Evolutionary conservation across 2,888 invertebrate species (phyloP), one percentile per base, ranked within the genome.

Genomic region (Drosophila macrothrix): DNA sequence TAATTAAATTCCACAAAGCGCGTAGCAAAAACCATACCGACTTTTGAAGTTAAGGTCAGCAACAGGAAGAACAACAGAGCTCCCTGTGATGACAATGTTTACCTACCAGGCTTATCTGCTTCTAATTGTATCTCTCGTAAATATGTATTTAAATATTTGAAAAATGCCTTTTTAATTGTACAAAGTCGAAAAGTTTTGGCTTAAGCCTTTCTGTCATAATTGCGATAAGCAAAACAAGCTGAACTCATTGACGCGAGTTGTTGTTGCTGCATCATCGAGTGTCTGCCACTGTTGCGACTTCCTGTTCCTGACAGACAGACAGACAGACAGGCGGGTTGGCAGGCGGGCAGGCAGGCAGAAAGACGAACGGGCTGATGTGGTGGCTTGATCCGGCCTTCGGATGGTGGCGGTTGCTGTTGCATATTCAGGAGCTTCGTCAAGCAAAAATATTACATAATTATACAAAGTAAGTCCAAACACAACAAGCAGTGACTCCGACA

Each of bases 391-490:
- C n/a, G 33, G 16, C 53, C 54, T 64, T 64, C 56, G 61, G 52
- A 53, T 64, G 55, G 60, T 54, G 74, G 56, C 56, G n/a, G 4
- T 28, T 12, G 12, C 72, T 88, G 73, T 73, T 84, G 85, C 85
- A 84, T 85, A 85, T 88, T 88, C 83, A 85, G 67, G 62, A 84
- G 76, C 63, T 68, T 50, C 78, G 67, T 74, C 73, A 68, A 78
- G 73, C 65, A 73, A 81, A 81, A 87, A 83, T 85, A 86, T 86
- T 86, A 87, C 84, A 86, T 88, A 87, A 86, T 87, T 88, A 86
- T 81, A 83, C 84, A 83, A 82, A 79, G 82, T 78, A 75, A 76
- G 69, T 58, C 77, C 76, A 73, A 69, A 62, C 62, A 67, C 29
- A 68, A 65, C 70, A 67, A 35, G 49, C 31, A 64, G 29, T 28